A percentile compares a stretch with the other conserved stretches of the same genome.
Conservation (phyloP, 2,113 vertebrate species). For the Otis tarda region DNA sequence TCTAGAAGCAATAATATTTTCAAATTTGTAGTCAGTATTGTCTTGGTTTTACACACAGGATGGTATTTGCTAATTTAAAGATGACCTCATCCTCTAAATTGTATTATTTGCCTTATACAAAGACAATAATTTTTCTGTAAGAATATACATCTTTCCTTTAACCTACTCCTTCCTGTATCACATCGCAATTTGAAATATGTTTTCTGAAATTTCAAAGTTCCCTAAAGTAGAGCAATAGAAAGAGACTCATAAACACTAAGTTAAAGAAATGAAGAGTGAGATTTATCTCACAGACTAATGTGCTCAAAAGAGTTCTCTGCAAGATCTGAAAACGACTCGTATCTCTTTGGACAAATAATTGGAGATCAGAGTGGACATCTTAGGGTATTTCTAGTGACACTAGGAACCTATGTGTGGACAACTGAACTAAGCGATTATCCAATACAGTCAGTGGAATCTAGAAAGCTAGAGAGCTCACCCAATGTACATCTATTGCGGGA, state of each 20-base stretch:
- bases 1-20: background rate
- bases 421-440: background rate
- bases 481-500: background rate
- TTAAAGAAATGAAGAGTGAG: background rate
- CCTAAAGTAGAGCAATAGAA: background rate
- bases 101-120: background rate
- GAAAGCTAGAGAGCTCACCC: background rate
- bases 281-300: background rate
- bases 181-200: background rate
- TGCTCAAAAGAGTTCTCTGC: background rate
- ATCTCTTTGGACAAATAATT: background rate
- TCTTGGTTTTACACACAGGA: background rate
- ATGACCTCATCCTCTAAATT: background rate
- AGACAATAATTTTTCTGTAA: background rate
- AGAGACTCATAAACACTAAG: background rate
- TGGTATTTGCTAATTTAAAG: background rate
- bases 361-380: no score
- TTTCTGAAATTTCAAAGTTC: background rate
- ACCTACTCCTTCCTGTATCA: fast-evolving
- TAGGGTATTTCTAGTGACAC: background rate
- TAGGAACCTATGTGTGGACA: background rate
- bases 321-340: background rate
- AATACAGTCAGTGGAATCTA: background rate
- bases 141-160: background rate
- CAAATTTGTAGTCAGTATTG: background rate